Conservation (phyloP, 2,113 vertebrate species). For the Ammodytes marinus region DNA sequence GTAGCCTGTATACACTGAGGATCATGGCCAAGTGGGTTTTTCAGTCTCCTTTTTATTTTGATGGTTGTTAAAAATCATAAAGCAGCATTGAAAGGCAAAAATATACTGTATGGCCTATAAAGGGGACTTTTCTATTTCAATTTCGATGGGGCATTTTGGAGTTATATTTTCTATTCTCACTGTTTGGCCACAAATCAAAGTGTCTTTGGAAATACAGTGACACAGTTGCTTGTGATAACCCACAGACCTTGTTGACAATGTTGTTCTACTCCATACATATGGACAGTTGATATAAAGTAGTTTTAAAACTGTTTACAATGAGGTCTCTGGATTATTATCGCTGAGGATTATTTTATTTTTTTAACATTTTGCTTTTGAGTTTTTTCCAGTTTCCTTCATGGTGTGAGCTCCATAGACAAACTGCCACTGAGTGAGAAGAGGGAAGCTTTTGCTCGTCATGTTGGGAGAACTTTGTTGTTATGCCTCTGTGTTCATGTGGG, state of each 20-base stretch:
- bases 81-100: neutral
- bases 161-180: conserved; percentile 5
- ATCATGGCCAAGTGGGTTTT: neutral
- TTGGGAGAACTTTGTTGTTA: conserved; percentile 27
- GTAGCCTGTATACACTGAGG: neutral
- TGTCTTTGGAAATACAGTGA: conserved; percentile 31
- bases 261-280: conserved; percentile 19
- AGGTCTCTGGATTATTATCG: conserved; percentile 2
- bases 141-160: neutral
- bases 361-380: conserved; percentile 23
- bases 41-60: neutral
- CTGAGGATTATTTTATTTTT: neutral
- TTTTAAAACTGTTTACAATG: conserved; percentile 29
- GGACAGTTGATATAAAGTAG: conserved; percentile 22
- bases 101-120: neutral
- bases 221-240: conserved; percentile 12
- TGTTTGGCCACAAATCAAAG: neutral
- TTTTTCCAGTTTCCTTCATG: conserved; percentile 30
- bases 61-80: neutral
- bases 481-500: conserved; percentile 36
- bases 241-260: conserved; percentile 41
- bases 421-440: neutral
- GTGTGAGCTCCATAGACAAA: conserved; percentile 30
- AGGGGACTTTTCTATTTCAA: neutral
- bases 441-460: conserved; percentile 10